phyloP scores from a whole-genome alignment of 1,140 invertebrate genomes.

The Sycophila sp. region DNA sequence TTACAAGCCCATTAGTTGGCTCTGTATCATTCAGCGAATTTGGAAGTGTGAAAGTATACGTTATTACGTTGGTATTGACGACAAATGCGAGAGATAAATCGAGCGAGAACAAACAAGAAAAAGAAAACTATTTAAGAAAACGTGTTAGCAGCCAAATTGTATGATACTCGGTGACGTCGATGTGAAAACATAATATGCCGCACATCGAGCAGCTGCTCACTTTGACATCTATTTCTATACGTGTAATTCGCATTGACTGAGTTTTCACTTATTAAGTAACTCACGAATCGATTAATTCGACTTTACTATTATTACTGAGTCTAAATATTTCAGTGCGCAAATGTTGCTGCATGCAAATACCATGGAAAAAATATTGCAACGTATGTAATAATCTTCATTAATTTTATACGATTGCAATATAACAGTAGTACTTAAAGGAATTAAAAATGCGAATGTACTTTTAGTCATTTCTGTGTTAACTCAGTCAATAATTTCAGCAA shows the following conservation, averaged over 20 bases:
- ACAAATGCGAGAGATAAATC: conserved; percentile 40
- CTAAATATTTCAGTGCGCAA: conserved; percentile 2
- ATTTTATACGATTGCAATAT: background rate
- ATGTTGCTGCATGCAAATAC: background rate
- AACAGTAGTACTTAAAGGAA: background rate
- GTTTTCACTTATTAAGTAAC: conserved; percentile 28
- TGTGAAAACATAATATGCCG: conserved; percentile 37
- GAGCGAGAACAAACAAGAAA: conserved; percentile 43
- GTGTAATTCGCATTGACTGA: conserved; percentile 39
- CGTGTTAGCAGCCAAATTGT: conserved; percentile 47
- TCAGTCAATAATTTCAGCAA: conserved; percentile 54
- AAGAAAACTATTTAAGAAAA: conserved; percentile 39
- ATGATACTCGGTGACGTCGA: conserved; percentile 44
- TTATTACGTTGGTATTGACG: conserved; percentile 44
- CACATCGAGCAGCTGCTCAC: conserved; percentile 53
- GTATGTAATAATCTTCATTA: background rate
- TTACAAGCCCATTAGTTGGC: conserved; percentile 24
- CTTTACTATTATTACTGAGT: conserved; percentile 15
- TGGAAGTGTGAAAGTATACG: conserved; percentile 50
- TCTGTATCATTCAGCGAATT: conserved; percentile 51
- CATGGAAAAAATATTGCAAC: background rate
- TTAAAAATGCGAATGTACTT: background rate
- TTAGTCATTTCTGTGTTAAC: conserved; percentile 30
- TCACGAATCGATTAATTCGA: background rate
- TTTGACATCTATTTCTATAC: conserved; percentile 62